Evolutionary conservation across 2,888 invertebrate species (phyloP), one percentile per base, ranked within the genome.

Genomic region (Caenorhabditis wallacei): DNA sequence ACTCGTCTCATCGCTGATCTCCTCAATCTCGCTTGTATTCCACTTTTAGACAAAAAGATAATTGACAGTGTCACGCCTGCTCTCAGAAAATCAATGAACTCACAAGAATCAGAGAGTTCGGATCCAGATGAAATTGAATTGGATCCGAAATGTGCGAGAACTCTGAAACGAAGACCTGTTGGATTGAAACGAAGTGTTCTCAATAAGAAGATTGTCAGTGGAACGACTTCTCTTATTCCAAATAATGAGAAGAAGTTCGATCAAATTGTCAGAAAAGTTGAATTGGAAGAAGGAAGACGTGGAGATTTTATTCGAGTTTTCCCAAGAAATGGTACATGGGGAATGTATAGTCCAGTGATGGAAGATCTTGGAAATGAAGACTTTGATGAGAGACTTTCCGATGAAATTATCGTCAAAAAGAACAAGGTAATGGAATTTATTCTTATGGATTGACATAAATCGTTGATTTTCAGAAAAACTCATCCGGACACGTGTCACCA

Each of bases 1-100:
- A 96, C 96, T 0, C 95, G 96, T 2, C 94, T 98, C 92, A 93
- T 98, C 88, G 95, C 96, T 1, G 97, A 98, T 93, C 94, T 97
- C 11, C 94, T 98, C 75, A 97, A 96, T n/a, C 94, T 98, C 84
- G 95, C 97, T 83, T 97, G 97, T 51, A 94, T 96, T 16, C 93
- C 91, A 92, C 84, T 94, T 93, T 89, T 88, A 84, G 82, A 86
- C 22, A 82, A 69, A 26, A 82, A 74, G n/a, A 80, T 66, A 37
- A 68, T 78, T 37, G 84, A 79, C 26, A 82, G 68, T 43, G 68
- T 82, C 4, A 70, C 71, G 8, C 71, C 76, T 16, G 70, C 82
- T 26, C 43, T 82, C 4, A 16, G 40, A 35, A 79, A 56, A 10
- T 56, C 74, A 10, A 79, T 82, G 59, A 74, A 74, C 11, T 35